Percentiles rank a stretch among this genome's conserved stretches.
These are phyloP conservation scores for Corythornis vintsioides DNA, from an alignment of 2,113 vertebrate genomes.

Conservation along the genomic window DNA sequence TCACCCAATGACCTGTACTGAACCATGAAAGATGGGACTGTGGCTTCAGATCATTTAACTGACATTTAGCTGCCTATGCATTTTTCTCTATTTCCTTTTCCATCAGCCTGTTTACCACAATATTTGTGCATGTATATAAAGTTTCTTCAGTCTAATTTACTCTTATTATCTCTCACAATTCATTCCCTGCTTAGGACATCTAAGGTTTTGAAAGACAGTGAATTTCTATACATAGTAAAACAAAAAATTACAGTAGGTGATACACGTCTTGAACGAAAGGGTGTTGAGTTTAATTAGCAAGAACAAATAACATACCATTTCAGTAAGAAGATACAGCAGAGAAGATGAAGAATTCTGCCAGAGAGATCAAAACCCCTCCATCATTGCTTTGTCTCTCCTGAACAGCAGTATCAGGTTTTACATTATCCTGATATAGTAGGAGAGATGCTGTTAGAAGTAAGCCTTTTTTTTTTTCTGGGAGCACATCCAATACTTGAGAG, in stretches of 20 bases:
- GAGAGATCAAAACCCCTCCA: not conserved
- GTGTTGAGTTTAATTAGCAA: not conserved
- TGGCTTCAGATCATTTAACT: slow-evolving; percentile 37
- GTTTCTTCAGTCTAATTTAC: slow-evolving; percentile 7
- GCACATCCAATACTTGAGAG: not conserved
- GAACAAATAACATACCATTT: not conserved
- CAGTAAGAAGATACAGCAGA: not conserved
- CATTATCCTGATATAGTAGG: not conserved
- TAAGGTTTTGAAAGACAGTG: not conserved
- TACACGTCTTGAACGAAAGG: not conserved
- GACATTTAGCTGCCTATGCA: slow-evolving; percentile 14
- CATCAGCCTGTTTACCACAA: not conserved
- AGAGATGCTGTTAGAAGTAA: not conserved
- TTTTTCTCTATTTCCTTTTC: slow-evolving; percentile 23
- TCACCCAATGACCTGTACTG: slow-evolving; percentile 33
- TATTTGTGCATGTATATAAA: slow-evolving; percentile 27
- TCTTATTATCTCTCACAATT: not conserved
- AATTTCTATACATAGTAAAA: not conserved
- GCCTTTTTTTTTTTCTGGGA: not conserved
- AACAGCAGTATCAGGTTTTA: not conserved
- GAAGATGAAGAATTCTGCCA: not conserved
- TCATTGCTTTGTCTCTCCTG: not conserved
- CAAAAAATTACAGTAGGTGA: not conserved
- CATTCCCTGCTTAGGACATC: not conserved
- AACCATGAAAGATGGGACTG: slow-evolving; percentile 23